Conservation (phyloP, 2,113 vertebrate species). For the Pterocles orientalis region DNA sequence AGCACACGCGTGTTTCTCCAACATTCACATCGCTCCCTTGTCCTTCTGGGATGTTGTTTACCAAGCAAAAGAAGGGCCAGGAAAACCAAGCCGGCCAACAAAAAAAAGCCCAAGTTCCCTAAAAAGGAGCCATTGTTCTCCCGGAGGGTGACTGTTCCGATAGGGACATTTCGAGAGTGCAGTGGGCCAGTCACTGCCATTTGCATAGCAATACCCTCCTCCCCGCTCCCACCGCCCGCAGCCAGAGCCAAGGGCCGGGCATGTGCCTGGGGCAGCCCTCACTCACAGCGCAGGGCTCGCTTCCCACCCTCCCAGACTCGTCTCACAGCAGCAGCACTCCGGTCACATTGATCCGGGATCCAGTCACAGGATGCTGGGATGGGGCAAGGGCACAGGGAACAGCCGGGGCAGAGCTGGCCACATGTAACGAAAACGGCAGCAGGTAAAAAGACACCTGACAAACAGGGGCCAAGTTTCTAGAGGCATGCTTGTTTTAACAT, state of each 20-base stretch:
- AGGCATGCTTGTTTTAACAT: fast-evolving
- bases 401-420: background rate
- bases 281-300: background rate
- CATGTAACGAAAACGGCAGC: fast-evolving
- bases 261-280: background rate
- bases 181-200: background rate
- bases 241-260: constrained; percentile 7
- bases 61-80: background rate
- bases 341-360: too few relatives aligned
- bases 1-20: background rate
- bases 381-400: background rate
- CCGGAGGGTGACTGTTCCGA: background rate
- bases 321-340: background rate
- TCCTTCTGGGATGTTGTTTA: background rate
- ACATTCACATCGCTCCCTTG: background rate
- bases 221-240: background rate
- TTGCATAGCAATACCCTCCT: constrained; percentile 32
- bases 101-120: background rate
- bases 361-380: fast-evolving
- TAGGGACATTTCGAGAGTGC: background rate
- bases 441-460: background rate
- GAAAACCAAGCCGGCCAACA: background rate
- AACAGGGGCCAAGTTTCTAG: background rate
- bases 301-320: background rate
- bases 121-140: background rate